A percentile compares a stretch with the other conserved stretches of the same genome.
Evolutionary conservation across 2,888 invertebrate genomes (phyloP).

Genomic region (Acleris literana): DNA sequence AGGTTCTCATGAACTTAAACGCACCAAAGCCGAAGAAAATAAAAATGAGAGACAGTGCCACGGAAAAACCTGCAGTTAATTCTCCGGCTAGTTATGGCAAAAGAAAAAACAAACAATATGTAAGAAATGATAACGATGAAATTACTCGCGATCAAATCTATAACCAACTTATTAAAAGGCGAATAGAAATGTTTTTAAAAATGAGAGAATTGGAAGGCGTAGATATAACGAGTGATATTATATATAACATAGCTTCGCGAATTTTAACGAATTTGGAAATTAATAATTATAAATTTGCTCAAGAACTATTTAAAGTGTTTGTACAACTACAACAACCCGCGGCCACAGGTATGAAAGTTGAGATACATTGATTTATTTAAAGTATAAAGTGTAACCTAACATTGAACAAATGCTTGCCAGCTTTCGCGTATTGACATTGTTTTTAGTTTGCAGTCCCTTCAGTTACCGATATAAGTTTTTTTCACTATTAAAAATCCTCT

Average conservation of each 20-base stretch:
- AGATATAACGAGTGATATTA: conserved; percentile 52
- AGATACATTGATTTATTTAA: too few relatives aligned
- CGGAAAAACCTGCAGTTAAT: conserved; percentile 21
- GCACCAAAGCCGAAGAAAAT: conserved; percentile 38
- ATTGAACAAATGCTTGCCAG: too few relatives aligned
- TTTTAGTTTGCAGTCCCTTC: too few relatives aligned
- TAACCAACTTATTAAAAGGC: conserved; percentile 66
- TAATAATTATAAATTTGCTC: conserved; percentile 61
- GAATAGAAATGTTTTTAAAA: conserved; percentile 57
- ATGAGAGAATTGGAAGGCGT: conserved; percentile 51
- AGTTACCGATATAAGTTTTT: too few relatives aligned
- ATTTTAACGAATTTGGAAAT: conserved; percentile 58
- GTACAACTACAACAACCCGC: conserved; percentile 41
- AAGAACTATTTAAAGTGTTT: conserved; percentile 65
- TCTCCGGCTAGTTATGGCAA: neutral
- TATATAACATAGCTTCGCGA: conserved; percentile 62
- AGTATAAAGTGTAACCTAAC: too few relatives aligned
- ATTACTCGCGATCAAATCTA: conserved; percentile 63
- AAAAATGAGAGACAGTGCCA: conserved; percentile 8
- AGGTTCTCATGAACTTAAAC: conserved; percentile 48
- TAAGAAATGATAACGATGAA: conserved; percentile 45
- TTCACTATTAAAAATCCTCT: too few relatives aligned
- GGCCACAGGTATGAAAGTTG: too few relatives aligned
- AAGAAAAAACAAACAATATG: neutral
- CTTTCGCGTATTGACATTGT: too few relatives aligned